phyloP scores from a whole-genome alignment of 2,888 invertebrate species.

The Aproaerema taeniolella region DNA sequence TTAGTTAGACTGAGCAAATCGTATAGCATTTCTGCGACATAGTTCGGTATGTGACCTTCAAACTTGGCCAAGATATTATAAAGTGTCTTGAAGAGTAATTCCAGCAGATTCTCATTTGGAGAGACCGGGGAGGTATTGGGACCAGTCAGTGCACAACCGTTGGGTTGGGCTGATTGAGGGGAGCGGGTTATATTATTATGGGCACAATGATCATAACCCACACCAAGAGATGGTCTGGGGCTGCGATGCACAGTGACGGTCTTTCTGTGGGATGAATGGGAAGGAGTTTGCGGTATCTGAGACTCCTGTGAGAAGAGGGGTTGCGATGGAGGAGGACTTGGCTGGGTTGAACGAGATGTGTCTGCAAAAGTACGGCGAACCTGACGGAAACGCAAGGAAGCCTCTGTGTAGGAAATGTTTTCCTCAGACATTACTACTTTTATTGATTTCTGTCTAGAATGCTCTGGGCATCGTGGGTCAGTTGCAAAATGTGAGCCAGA shows the following conservation, averaged over 20 bases:
- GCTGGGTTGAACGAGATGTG: not conserved
- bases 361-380: not conserved
- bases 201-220: not conserved
- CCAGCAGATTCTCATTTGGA: not conserved
- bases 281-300: not conserved
- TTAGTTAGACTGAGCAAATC: not conserved
- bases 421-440: slow-evolving; percentile 21
- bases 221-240: not conserved
- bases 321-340: not conserved
- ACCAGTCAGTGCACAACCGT: not conserved
- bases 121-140: not conserved
- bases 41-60: not conserved
- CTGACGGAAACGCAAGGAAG: not conserved
- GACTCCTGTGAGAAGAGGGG: not conserved
- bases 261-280: not conserved
- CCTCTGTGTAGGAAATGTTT: slow-evolving; percentile 19
- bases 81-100: not conserved
- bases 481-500: slow-evolving; percentile 17
- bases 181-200: not conserved
- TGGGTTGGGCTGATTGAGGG: not conserved
- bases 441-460: slow-evolving; percentile 18
- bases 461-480: slow-evolving; percentile 12
- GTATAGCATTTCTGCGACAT: not conserved
- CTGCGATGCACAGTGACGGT: not conserved
- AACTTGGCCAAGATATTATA: not conserved